Conservation (phyloP, 2,888 invertebrate species). For the Dicyrtoma fusca region DNA sequence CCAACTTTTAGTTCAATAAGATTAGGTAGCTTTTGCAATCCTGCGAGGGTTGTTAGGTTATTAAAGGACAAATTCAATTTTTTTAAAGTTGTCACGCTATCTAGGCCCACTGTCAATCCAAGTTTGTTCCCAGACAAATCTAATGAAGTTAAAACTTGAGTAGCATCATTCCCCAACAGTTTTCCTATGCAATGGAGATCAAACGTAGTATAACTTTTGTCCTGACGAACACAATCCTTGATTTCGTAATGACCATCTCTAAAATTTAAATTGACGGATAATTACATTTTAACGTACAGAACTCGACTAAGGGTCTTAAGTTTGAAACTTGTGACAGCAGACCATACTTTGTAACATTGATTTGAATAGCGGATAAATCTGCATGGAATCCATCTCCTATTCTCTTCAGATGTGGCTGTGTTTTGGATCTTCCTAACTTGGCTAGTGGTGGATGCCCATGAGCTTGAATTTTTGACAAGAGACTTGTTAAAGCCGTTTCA, state of each 20-base stretch:
- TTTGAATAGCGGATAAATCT: constrained; percentile 45
- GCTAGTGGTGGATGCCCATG: constrained; percentile 20
- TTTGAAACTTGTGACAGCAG: too few relatives aligned
- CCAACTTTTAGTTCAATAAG: constrained; percentile 53
- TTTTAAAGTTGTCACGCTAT: constrained; percentile 48
- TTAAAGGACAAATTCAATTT: constrained; percentile 54
- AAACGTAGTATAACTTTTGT: not conserved
- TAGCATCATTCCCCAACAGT: constrained; percentile 45
- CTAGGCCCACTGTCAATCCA: constrained; percentile 48
- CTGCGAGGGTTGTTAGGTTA: constrained; percentile 52
- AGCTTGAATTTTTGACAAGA: constrained; percentile 34
- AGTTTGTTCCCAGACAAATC: constrained; percentile 52
- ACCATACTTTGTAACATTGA: constrained; percentile 32
- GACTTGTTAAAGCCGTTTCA: constrained; percentile 37
- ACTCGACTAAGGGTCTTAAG: not conserved
- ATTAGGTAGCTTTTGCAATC: constrained; percentile 47
- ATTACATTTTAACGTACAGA: not conserved
- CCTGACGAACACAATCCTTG: constrained; percentile 6
- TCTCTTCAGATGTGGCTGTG: constrained; percentile 43
- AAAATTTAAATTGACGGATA: not conserved
- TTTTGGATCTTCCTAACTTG: constrained; percentile 9
- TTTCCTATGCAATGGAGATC: constrained; percentile 39
- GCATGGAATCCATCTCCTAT: constrained; percentile 51
- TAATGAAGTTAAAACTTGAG: constrained; percentile 47
- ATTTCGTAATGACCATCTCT: constrained; percentile 30